phyloP scores from a whole-genome alignment of 2,797 vertebrate species.

The Toxotes lorentzi region DNA sequence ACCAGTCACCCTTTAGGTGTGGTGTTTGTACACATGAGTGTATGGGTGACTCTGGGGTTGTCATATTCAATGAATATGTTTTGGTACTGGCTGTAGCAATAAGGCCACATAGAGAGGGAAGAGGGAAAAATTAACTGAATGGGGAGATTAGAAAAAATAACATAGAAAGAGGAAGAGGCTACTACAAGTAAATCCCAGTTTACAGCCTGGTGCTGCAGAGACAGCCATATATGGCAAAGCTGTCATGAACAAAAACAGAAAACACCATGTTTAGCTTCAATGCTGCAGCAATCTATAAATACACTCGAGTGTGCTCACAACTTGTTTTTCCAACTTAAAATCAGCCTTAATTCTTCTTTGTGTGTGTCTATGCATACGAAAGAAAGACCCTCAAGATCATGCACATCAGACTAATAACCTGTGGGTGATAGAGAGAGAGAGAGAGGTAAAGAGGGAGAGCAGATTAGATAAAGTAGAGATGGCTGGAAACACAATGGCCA shows the following conservation, averaged over 20 bases:
- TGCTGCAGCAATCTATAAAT: slow-evolving; percentile 22
- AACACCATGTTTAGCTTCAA: slow-evolving; percentile 22
- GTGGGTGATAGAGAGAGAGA: slow-evolving; percentile 34
- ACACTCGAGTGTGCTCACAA: background rate
- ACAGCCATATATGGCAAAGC: slow-evolving; percentile 48
- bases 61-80: background rate
- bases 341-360: slow-evolving; percentile 12
- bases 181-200: background rate
- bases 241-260: slow-evolving; percentile 29
- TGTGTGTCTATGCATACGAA: slow-evolving; percentile 43
- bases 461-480: slow-evolving; percentile 64
- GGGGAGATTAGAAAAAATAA: background rate
- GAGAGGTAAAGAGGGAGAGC: slow-evolving; percentile 41
- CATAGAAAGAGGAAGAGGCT: background rate
- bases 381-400: slow-evolving; percentile 65
- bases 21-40: no score
- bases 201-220: slow-evolving; percentile 8
- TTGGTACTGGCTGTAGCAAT: background rate
- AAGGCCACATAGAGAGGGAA: background rate
- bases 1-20: no score
- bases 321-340: slow-evolving; percentile 42
- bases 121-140: background rate
- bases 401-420: slow-evolving; percentile 59
- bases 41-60: no score
- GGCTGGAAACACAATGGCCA: slow-evolving; percentile 71